These are phyloP conservation scores for Aurelia sp. DNA, from an alignment of 30 jellyfish, hydroid and myxozoan species.

Conservation along the genomic window DNA sequence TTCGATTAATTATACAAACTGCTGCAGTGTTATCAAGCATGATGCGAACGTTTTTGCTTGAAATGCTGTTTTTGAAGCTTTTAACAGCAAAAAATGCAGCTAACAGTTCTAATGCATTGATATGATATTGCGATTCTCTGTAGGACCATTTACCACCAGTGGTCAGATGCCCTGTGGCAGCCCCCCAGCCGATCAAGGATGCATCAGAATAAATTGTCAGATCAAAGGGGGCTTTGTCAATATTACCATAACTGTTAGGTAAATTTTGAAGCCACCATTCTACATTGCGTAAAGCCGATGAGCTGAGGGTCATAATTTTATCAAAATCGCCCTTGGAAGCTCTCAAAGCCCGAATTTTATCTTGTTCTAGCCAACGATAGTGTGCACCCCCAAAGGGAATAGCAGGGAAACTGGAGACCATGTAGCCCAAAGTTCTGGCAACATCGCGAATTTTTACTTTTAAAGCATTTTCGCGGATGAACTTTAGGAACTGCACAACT, in stretches of 20 bases:
- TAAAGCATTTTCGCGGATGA: background rate
- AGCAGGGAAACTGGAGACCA: slow-evolving; percentile 55
- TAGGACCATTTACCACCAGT: slow-evolving; percentile 46
- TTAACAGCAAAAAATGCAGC: slow-evolving; percentile 48
- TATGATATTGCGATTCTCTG: slow-evolving; percentile 21
- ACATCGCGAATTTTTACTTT: slow-evolving; percentile 36
- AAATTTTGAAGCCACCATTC: slow-evolving; percentile 46
- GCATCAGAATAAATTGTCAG: background rate
- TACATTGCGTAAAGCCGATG: background rate
- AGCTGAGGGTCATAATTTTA: background rate
- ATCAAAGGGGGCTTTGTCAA: slow-evolving; percentile 22
- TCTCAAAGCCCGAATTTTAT: slow-evolving; percentile 19
- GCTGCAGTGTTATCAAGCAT: slow-evolving; percentile 62
- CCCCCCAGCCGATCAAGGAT: slow-evolving; percentile 55
- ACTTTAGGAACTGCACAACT: background rate
- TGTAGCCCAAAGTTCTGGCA: slow-evolving; percentile 46
- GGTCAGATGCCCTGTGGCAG: slow-evolving; percentile 4
- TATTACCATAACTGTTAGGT: background rate
- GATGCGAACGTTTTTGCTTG: slow-evolving; percentile 23
- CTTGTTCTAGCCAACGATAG: slow-evolving; percentile 28
- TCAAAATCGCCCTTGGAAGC: slow-evolving; percentile 43
- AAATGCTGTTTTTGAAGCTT: background rate
- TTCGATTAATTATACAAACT: slow-evolving; percentile 31
- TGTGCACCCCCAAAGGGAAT: slow-evolving; percentile 8
- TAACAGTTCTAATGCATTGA: slow-evolving; percentile 10